phyloP scores from a whole-genome alignment of 2,888 invertebrate genomes.

The Sphaeridia pumilis region DNA sequence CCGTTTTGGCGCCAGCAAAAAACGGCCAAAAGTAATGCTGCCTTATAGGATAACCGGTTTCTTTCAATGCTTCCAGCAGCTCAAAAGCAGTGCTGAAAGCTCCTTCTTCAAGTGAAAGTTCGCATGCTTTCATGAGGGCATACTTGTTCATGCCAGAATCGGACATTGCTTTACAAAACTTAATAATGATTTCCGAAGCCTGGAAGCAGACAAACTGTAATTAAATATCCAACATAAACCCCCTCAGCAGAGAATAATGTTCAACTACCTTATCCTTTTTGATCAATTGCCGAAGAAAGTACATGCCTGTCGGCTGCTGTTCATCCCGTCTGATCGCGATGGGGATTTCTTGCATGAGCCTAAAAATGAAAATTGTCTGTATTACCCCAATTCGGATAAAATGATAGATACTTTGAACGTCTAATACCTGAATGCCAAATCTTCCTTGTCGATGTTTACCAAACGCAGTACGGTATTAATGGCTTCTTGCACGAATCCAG shows the following conservation, averaged over 20 bases:
- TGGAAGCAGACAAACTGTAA: no score
- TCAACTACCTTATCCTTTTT: conserved; percentile 40
- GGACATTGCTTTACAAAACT: conserved; percentile 52
- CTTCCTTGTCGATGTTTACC: conserved; percentile 56
- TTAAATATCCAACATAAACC: no score
- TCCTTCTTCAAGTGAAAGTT: conserved; percentile 41
- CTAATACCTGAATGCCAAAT: conserved; percentile 46
- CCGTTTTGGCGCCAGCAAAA: conserved; percentile 44
- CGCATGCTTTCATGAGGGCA: conserved; percentile 54
- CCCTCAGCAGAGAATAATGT: no score
- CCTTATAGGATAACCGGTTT: conserved; percentile 52
- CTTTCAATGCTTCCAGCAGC: conserved; percentile 53
- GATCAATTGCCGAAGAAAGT: conserved; percentile 62
- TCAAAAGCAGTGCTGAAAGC: conserved; percentile 50
- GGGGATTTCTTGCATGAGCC: conserved; percentile 50
- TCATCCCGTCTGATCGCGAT: conserved; percentile 44
- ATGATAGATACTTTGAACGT: no score
- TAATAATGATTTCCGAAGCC: conserved; percentile 51
- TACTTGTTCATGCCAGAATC: conserved; percentile 49
- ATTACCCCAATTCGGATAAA: no score
- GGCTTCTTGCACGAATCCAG: conserved; percentile 66
- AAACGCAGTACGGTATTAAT: conserved; percentile 58
- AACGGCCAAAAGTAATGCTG: conserved; percentile 82
- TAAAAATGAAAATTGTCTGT: no score
- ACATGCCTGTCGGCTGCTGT: conserved; percentile 47